phyloP scores from a whole-genome alignment of 30 jellyfish, hydroid and myxozoan species.

The Aurelia aurita complex sp. Pacific region DNA sequence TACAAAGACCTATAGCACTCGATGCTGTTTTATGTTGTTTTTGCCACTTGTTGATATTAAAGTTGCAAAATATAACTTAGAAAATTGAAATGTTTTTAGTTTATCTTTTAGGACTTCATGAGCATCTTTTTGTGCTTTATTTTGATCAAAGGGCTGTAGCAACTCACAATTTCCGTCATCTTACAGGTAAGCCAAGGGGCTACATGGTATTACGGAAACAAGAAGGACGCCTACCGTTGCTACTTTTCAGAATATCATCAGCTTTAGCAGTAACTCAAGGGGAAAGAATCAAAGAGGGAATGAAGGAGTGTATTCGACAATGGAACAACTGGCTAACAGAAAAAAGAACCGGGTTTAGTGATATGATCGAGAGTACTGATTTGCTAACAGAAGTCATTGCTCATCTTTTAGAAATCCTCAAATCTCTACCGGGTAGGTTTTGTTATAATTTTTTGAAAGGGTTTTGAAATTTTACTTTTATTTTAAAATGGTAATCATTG shows the following conservation, averaged over 20 bases:
- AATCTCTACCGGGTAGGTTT: slow-evolving; percentile 41
- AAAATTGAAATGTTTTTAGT: no score
- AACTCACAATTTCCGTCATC: neutral
- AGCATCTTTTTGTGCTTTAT: no score
- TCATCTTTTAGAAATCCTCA: slow-evolving; percentile 9
- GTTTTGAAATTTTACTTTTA: no score
- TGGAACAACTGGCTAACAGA: slow-evolving; percentile 59
- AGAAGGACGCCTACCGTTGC: slow-evolving; percentile 68
- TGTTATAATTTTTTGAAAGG: neutral
- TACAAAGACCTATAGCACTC: no score
- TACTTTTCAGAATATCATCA: slow-evolving; percentile 63
- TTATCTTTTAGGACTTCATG: no score
- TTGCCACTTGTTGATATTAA: no score
- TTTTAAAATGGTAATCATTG: no score
- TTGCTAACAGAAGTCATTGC: slow-evolving; percentile 38
- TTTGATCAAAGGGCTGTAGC: no score
- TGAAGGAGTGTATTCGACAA: slow-evolving; percentile 53
- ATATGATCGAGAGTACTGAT: slow-evolving; percentile 2
- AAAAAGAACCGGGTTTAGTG: slow-evolving; percentile 1
- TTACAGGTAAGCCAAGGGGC: slow-evolving; percentile 74
- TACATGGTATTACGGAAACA: slow-evolving; percentile 58
- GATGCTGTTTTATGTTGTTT: no score
- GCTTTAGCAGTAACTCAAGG: slow-evolving; percentile 76
- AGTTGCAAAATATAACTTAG: no score
- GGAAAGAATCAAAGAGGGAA: slow-evolving; percentile 10